Evolutionary conservation across 92 coral and sea anemone genomes (phyloP).

Genomic region (Ricordea florida): DNA sequence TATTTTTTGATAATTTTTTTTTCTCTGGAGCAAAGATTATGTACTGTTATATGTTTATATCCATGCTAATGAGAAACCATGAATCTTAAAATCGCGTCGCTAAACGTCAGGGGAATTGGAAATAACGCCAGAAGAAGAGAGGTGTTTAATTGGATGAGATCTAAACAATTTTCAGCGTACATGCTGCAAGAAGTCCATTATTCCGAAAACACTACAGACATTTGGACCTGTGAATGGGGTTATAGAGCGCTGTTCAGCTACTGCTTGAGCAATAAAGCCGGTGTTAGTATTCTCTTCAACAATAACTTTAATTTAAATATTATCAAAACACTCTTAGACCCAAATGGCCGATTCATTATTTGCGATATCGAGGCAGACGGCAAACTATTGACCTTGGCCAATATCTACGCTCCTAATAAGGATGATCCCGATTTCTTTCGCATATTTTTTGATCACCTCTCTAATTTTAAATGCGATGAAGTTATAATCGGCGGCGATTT

Average conservation of each 20-base stretch:
- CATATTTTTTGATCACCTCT: not conserved
- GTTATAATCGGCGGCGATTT: slow-evolving; percentile 39
- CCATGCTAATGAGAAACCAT: no score
- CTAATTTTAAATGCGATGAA: slow-evolving; percentile 1
- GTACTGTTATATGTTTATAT: no score
- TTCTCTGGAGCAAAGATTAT: no score
- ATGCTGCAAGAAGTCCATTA: slow-evolving; percentile 51
- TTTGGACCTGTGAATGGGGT: slow-evolving; percentile 28
- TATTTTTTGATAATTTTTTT: no score
- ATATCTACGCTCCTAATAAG: slow-evolving; percentile 29
- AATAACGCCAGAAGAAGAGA: slow-evolving; percentile 42
- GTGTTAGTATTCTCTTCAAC: slow-evolving; percentile 29
- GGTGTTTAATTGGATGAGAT: slow-evolving; percentile 35
- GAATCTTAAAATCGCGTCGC: no score
- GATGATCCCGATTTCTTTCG: slow-evolving; percentile 1
- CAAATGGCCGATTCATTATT: slow-evolving; percentile 28
- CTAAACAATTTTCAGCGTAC: slow-evolving; percentile 17
- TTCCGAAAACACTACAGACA: not conserved
- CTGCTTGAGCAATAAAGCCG: not conserved
- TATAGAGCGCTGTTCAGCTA: slow-evolving; percentile 3
- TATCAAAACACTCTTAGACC: not conserved
- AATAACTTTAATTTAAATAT: slow-evolving; percentile 19
- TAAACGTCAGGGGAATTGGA: no score
- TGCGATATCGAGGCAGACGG: slow-evolving; percentile 17
- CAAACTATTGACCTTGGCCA: slow-evolving; percentile 15